A percentile compares a stretch with the other conserved stretches of the same genome.
These are phyloP conservation scores for Okapia johnstoni DNA, from an alignment of 2,113 vertebrate genomes.

Conservation along the genomic window DNA sequence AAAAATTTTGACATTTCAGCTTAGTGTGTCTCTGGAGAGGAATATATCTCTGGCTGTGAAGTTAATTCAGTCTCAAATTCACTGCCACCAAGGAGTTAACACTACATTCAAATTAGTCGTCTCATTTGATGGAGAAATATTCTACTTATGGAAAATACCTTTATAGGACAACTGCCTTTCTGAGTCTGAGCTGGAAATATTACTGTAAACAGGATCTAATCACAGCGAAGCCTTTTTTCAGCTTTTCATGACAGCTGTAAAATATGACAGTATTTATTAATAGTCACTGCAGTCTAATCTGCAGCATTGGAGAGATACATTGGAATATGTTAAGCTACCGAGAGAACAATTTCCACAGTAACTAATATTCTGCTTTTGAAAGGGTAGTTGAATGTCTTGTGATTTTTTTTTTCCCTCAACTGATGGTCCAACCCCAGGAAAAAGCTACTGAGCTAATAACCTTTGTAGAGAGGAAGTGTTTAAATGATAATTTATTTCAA, in stretches of 20 bases:
- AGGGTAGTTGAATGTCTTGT: conserved; percentile 50
- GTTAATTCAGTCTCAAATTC: conserved; percentile 34
- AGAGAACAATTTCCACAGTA: conserved; percentile 70
- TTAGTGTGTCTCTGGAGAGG: conserved; percentile 45
- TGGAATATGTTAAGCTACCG: conserved; percentile 61
- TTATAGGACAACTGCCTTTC: conserved; percentile 68
- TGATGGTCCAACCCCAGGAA: conserved; percentile 61
- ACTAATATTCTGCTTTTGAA: conserved; percentile 64
- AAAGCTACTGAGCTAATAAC: conserved; percentile 68
- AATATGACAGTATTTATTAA: conserved; percentile 71
- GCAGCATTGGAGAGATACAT: conserved; percentile 50
- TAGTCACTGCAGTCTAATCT: conserved; percentile 57
- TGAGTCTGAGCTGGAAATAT: conserved; percentile 67
- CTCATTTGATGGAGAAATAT: conserved; percentile 46
- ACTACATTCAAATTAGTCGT: conserved; percentile 60
- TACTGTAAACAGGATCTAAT: conserved; percentile 75
- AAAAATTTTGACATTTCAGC: conserved; percentile 45
- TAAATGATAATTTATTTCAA: conserved; percentile 74
- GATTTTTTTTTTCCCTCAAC: conserved; percentile 33
- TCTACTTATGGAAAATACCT: conserved; percentile 71
- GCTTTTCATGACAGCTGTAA: conserved; percentile 69
- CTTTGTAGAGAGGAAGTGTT: conserved; percentile 69
- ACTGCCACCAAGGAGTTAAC: conserved; percentile 58
- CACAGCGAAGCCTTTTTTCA: conserved; percentile 56
- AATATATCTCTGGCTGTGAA: conserved; percentile 12